Base-by-base conservation (phyloP, 1,140 invertebrate genomes). In the Drosophila asahinai region DNA sequence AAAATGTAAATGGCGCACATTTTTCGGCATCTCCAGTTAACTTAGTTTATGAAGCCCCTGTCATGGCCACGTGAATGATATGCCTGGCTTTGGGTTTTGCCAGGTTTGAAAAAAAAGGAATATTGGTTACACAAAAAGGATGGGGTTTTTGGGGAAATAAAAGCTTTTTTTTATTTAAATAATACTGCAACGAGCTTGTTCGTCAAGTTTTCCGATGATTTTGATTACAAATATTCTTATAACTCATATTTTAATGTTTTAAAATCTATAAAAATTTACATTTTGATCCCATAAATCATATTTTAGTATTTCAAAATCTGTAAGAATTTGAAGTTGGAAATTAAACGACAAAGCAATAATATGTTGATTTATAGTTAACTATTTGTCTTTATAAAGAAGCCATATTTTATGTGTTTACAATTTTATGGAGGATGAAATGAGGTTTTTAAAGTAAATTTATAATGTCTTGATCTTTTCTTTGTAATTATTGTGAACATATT, bases 1-100 rank as follows among this genome's bases (percentile, higher is more conserved):
- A 51, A 47, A 68, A 65, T 61, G 49, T 64, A 84, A 79, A 43
- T 80, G 77, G 48, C 81, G 27, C 36, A 77, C 54, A 71, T 83
- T 67, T 77, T 89, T 89, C 68, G 59, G 68, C 51, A 66, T 62
- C 54, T 5, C 52, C 83, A 80, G 76, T 83, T 83, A 77, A 74
- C 54, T 49, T 57, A 78, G 75, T 78, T 78, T 87, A 80, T 87
- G 79, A 87, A 62, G 48, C 52, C 30, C 58, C 30, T 43, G 68
- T 73, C 55, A 74, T 22, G 43, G 22, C n/a, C 30, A 8, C 19
- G 58, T 57, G 42, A 49, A 76, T 45, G 36, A 59, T 72, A 58
- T 42, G 43, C 15, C 47, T 40, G 7, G 0, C 30, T 25, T 40
- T 15, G 17, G 12, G 30, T 14, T 22, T 40, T 6, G 12, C 7